Evolutionary conservation across 2,797 vertebrate genomes (phyloP), one percentile per base, ranked within the genome.

Genomic region (Chromobotia macracanthus): DNA sequence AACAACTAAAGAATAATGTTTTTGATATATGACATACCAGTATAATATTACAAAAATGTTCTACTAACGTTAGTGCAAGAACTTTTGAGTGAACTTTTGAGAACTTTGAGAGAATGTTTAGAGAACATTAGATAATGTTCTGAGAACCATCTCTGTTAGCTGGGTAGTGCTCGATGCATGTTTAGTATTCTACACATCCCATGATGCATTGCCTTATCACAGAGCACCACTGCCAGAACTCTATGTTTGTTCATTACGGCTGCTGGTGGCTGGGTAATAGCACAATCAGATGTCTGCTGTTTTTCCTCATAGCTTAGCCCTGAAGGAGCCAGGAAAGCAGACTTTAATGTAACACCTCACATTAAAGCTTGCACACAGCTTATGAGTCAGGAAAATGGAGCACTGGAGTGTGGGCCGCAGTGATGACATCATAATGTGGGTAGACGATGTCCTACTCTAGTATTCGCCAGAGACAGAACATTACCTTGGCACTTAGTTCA

Each of bases 161-260:
- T 41, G 1, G 38, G 38, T 11, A 18, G 50, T n/a, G 16, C 16
- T 51, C 16, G 21, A 38, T 48, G 65, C 12, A 64, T 8, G 3
- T 72, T 79, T 50, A 76, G 72, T 48, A 79, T 68, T 60, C 67
- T 35, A n/a, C 11, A 19, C 44, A 69, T 25, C 63, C 38, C 74
- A 56, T 51, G 18, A 50, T 68, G 28, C 64, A 74, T 3, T 4
- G 6, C 16, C 28, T 69, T 53, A 80, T 75, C 71, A 50, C 28
- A 15, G 3, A 46, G 18, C 23, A 19, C 25, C 19, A 15, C 21
- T 35, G 44, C 44, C 35, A 23, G 18, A 56, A 67, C 73, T 70
- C 41, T 4, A 65, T 71, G 67, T 79, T 66, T 75, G 76, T 75
- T 81, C 72, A 61, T 81, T 76, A 79, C 73, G 58, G 23, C 70